These are phyloP conservation scores for Yponomeuta sedellus DNA, from an alignment of 2,888 invertebrate species.

Conservation along the genomic window DNA sequence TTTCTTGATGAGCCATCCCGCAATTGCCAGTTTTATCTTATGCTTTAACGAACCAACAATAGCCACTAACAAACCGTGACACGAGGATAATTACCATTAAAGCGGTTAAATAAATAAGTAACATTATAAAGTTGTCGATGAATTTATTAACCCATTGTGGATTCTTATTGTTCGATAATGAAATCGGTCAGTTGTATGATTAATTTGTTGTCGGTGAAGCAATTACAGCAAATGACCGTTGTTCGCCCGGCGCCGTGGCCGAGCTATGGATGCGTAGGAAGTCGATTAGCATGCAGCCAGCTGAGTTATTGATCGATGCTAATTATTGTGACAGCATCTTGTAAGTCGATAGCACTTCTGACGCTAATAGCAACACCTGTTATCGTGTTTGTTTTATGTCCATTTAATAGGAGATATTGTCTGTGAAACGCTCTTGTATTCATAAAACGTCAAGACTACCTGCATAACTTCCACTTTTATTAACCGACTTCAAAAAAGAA, in stretches of 20 bases:
- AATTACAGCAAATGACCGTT: constrained; percentile 59
- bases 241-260: constrained; percentile 22
- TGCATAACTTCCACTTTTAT: constrained; percentile 11
- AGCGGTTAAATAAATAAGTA: constrained; percentile 5
- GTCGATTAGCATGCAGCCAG: constrained; percentile 40
- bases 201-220: constrained; percentile 58
- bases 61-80: constrained; percentile 9
- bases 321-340: constrained; percentile 55
- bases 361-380: constrained; percentile 11
- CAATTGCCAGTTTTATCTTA: not conserved
- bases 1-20: too few species aligned
- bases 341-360: constrained; percentile 28
- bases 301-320: constrained; percentile 56
- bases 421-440: constrained; percentile 1
- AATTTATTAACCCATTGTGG: constrained; percentile 33
- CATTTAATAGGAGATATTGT: not conserved
- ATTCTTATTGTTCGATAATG: constrained; percentile 49
- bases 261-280: constrained; percentile 43
- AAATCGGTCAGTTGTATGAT: constrained; percentile 61
- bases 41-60: not conserved
- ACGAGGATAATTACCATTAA: constrained; percentile 6
- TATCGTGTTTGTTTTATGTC: constrained; percentile 6
- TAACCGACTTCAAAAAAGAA: too few species aligned
- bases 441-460: not conserved
- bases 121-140: constrained; percentile 22